Evolutionary conservation across 2,888 invertebrate genomes (phyloP), one percentile per base, ranked within the genome.

Genomic region (Hybos culiciformis): DNA sequence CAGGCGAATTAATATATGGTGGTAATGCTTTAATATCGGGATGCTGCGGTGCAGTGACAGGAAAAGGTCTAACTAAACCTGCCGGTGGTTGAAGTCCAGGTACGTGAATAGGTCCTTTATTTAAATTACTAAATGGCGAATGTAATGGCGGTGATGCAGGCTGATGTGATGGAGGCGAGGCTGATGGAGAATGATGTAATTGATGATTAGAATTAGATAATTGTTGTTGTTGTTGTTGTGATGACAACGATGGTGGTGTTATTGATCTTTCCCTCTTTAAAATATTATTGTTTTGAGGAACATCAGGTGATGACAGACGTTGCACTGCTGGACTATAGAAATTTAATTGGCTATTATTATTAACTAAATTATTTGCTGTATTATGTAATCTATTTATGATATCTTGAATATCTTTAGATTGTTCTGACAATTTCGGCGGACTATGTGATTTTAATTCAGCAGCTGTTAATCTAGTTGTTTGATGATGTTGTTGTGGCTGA

Each of bases 1-100:
- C 66, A 14, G 62, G 63, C 5, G 66, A 58, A 47, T 62, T 66
- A 39, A 66, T 61, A 50, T 66, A 66, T 12, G 66, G 62, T 11
- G 66, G 66, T 47, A 66, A 50, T 3, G 62, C 63, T 50, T 66
- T 66, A 23, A 65, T 61, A 44, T 66, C 67, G 9, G 64, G 63
- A 58, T 63, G 52, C 8, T 43, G 48, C 15, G 53, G 53, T 15
- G 38, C 24, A 11, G 14, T 18, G 11, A 66, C 56, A 17, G 67
- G 61, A 20, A 63, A 63, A 15, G 66, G 66, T 39, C 66, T 56
- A 7, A 67, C 57, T 3, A 66, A 48, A 15, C 61, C 63, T 7
- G 59, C 55, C 37, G 60, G 59, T 29, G n/a, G n/a, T n/a, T n/a
- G n/a, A 15, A 36, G 19, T 20, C 36, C 36, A 24, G 62, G 61